A percentile compares a stretch with the other conserved stretches of the same genome.
These are phyloP conservation scores for Plectus sambesii DNA, from an alignment of 1,140 invertebrate species.

Conservation along the genomic window DNA sequence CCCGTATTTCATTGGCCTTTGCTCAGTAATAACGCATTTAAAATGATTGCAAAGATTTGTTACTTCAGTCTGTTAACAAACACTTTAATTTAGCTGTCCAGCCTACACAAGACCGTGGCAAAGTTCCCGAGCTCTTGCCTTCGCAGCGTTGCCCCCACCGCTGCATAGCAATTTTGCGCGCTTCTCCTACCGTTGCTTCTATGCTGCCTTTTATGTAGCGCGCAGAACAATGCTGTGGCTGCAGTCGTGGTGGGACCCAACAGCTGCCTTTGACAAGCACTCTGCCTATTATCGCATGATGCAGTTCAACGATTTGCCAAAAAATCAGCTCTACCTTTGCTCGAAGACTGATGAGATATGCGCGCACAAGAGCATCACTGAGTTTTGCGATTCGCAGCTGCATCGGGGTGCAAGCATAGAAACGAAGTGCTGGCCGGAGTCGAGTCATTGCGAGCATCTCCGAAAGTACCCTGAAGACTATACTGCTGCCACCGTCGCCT, in stretches of 20 bases:
- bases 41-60: too few relatives aligned
- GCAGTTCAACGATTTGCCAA: slow-evolving; percentile 53
- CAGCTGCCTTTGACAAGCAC: slow-evolving; percentile 47
- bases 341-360: slow-evolving; percentile 58
- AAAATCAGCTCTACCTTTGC: slow-evolving; percentile 60
- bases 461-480: too few relatives aligned
- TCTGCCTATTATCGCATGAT: slow-evolving; percentile 46
- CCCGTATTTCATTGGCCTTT: slow-evolving; percentile 44
- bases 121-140: slow-evolving; percentile 27
- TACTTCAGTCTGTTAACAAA: too few relatives aligned
- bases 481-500: too few relatives aligned
- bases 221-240: slow-evolving; percentile 28
- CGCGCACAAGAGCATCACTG: slow-evolving; percentile 49
- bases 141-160: slow-evolving; percentile 26
- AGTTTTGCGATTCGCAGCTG: slow-evolving; percentile 49
- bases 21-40: too few relatives aligned
- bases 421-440: slow-evolving; percentile 56
- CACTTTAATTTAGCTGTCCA: slow-evolving; percentile 25
- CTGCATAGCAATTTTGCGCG: slow-evolving; percentile 48
- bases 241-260: slow-evolving; percentile 39
- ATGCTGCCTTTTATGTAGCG: slow-evolving; percentile 30
- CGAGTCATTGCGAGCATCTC: too few relatives aligned
- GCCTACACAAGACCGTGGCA: slow-evolving; percentile 31
- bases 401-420: slow-evolving; percentile 55
- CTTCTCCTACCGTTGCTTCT: slow-evolving; percentile 20